Evolutionary conservation across 1,140 invertebrate genomes (phyloP), one percentile per base, ranked within the genome.

Genomic region (Bombus waltoni): DNA sequence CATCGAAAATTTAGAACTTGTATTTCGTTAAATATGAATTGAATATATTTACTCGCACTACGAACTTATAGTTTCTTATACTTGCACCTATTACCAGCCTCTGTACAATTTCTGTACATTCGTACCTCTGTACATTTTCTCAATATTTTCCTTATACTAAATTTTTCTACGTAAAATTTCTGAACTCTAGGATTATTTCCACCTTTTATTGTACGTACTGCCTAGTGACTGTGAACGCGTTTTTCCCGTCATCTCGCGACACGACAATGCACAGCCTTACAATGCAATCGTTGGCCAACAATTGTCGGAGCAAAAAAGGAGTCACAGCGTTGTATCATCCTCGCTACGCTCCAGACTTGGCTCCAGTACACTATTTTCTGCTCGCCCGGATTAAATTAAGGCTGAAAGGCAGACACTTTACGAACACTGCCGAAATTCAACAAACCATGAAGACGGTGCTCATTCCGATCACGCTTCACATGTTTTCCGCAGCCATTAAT

Each of bases 321-420:
- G 44, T 68, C 42, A 22, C 15, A n/a, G 32, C 35, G 35, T 77
- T 32, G 62, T 74, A 77, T 71, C 81, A 68, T 47, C 6, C 38
- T 35, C 80, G n/a, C 13, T 44, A 25, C 8, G 42, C 53, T 40
- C 22, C 28, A 83, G 42, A 76, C 57, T 75, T 35, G 74, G 38
- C 66, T 78, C 15, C 82, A 6, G 18, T 32, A n/a, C 47, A 57
- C 65, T 84, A 78, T 84, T 84, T 79, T 84, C 76, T 79, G 66
- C 82, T 84, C 47, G 32, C 82, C 18, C 47, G 53, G 40, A 53
- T 84, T 83, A 68, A 77, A 76, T 83, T 83, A 76, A 83, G 42
- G 81, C 35, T 76, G 73, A 76, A 76, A 83, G 81, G 73, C 59
- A 35, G 73, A 76, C 81, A 83, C 81, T 76, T 83, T 83, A 76